Evolutionary conservation across 2,797 vertebrate genomes (phyloP), one percentile per base, ranked within the genome.

Genomic region (Sardinella longiceps): DNA sequence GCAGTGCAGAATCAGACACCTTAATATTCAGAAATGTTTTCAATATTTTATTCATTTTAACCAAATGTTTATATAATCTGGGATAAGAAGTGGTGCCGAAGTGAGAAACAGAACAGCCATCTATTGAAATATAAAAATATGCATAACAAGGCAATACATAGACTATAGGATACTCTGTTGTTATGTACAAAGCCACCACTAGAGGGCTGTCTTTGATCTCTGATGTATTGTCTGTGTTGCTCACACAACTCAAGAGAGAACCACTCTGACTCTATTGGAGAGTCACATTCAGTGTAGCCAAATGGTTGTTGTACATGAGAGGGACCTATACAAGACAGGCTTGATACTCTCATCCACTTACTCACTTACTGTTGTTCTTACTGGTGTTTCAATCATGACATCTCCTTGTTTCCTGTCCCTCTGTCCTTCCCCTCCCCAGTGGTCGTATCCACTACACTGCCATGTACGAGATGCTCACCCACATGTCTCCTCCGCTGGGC

Each of bases 391-490:
- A 5, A 14, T 39, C 14, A 33, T 74, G 14, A 3, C 60, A 80
- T 60, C 77, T 87, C 86, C 11, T 87, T 80, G 83, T 82, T 18
- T 87, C 85, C 83, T 43, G 28, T 84, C 89, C 51, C 83, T 84
- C 81, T 30, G 87, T 84, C 82, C 45, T 20, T 86, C 88, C 86
- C 85, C 56, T 53, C 25, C 83, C 23, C 86, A 99, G 98, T 92
- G 98, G 98, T 91, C 98, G 98, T 88, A 99, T 99, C 93, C 98
- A 99, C 96, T 99, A 99, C 96, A 99, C 96, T 85, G 98, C 98
- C 93, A 99, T 99, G 98, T 99, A 99, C 89, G 98, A 99, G 95
- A 99, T 97, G 98, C 95, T 99, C 93, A 99, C 97, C 83, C 98
- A 99, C 95, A 99, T 99, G 98, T 99, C 98, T 85, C 98, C 98